Base-by-base conservation (phyloP, 2,113 vertebrate genomes). In the Lethenteron camtschaticum region DNA sequence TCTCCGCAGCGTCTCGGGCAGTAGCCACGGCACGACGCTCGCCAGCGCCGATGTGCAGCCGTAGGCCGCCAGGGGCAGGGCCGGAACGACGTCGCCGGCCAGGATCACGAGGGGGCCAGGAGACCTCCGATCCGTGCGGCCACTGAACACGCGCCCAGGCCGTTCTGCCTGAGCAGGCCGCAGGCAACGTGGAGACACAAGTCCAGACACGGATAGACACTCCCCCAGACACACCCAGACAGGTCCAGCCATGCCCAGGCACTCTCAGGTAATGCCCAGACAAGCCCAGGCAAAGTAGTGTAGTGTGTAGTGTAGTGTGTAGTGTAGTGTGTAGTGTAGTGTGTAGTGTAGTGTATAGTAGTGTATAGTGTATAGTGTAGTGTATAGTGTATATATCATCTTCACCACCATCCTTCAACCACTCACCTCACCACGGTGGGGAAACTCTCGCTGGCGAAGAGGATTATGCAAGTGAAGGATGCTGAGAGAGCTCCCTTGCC, bases 91-190 rank as follows among this genome's bases (percentile, higher is more conserved):
- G 71, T 75, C 78, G 9, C 83, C 75, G 0, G 84, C 73, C 57
- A 81, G 74, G 78, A 81, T 82, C 74, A 86, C 77, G 11, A 84
- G 58, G 1, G 85, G 83, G 84, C 85, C 1, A 75, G 77, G 58
- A 86, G 79, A 3, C 86, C 83, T 2, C 85, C 84, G 1, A 85
- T 68, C 58, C 83, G 78, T 3, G 86, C 84, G 5, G 76, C 81
- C 81, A 85, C 81, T 0, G 79, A 79, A 12, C 78, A 77, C 3
- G 83, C 76, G 4, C 85, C 86, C 69, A 86, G 81, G n/a, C 85
- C 86, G 68, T 82, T 85, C 80, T 87, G 86, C 74, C 86, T 86
- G 77, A 57, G 9, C 41, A 41, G 3, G 24, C 24, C 24, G 24
- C 24, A 41, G 24, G 24, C 1, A 41, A 41, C 24, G 24, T 5